Base-by-base conservation (phyloP, 1,140 invertebrate species). In the Grapholita molesta region DNA sequence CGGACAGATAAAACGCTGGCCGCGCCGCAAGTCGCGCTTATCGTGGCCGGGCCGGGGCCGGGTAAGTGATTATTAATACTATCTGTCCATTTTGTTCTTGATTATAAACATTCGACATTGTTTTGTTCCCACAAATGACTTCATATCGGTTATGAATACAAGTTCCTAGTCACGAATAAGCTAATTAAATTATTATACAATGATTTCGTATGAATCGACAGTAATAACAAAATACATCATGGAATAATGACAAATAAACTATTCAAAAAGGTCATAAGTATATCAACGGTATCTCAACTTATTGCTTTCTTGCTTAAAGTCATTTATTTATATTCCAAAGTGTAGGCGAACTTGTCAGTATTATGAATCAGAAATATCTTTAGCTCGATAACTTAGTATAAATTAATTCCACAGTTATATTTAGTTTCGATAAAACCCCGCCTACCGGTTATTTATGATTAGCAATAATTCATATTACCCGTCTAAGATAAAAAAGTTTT, bases 401-500 rank as follows among this genome's bases (percentile, higher is more conserved):
- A 18, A 61, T 61, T 30, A 61, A 61, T 30, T 61, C n/a, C 21
- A 28, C n/a, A 61, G 30, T 61, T 61, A 61, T 61, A 30, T 61
- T 18, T 61, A 61, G 55, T 61, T 61, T 61, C 55, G 18, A 61
- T 61, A 15, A 3, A 57, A 15, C 55, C 25, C 55, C 55, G 24
- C 55, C 55, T 61, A 25, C 24, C 55, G 55, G 5, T 28, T 28
- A 61, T 61, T 61, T 61, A 61, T 11, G n/a, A 61, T 30, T 25
- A 21, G 72, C 69, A 66, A 74, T 81, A 71, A 68, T 25, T 65
- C 67, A 75, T 71, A 73, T 69, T 70, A 74, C 76, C 73, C 70
- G 77, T 80, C 71, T 73, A 73, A 71, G 42, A 69, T 52, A 72
- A 66, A 72, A 76, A 78, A 79, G 38, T 78, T 79, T 79, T 82